Conservation (phyloP, 2,797 vertebrate species). For the Falco rusticolus region DNA sequence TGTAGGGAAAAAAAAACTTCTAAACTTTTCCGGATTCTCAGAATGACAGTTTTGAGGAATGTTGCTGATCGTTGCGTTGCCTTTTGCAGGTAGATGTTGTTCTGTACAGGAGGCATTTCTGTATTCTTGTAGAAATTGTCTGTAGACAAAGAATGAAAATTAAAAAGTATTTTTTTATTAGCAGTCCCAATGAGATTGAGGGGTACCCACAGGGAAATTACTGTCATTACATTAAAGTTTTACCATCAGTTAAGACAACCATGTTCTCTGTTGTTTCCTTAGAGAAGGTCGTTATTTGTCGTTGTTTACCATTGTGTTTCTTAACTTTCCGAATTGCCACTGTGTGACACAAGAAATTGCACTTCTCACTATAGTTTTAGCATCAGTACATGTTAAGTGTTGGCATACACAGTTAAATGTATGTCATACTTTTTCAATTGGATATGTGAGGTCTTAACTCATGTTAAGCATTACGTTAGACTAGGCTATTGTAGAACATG, state of each 20-base stretch:
- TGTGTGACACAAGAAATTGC: background rate
- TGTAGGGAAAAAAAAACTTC: background rate
- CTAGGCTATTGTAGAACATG: background rate
- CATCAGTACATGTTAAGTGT: background rate
- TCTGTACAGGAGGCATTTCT: background rate
- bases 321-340: background rate
- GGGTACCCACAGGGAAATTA: background rate
- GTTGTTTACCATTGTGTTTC: background rate
- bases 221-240: background rate
- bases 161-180: background rate
- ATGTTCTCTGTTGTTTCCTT: background rate
- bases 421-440: background rate
- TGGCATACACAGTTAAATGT: background rate
- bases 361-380: background rate
- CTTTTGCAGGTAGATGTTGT: background rate
- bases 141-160: background rate
- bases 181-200: background rate
- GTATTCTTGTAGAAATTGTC: background rate
- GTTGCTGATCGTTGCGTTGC: background rate
- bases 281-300: background rate
- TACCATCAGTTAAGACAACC: background rate
- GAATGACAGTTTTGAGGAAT: background rate
- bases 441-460: background rate
- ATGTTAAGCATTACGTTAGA: background rate
- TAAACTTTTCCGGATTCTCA: background rate